Conservation (phyloP, 1,140 invertebrate species). For the Drosophila kepulauana region DNA sequence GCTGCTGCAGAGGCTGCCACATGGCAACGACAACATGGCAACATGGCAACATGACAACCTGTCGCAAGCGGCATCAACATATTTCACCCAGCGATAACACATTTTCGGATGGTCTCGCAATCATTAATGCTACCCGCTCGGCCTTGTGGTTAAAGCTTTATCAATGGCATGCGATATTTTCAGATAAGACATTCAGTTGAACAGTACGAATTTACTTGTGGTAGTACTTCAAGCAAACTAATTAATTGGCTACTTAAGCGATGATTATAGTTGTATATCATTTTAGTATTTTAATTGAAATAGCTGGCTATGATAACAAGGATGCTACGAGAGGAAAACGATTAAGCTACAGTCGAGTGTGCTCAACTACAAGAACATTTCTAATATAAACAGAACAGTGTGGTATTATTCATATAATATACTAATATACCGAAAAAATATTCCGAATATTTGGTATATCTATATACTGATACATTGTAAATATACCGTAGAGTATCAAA, state of each 20-base stretch:
- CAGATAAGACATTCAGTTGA: constrained; percentile 3
- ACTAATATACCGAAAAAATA: too few relatives aligned
- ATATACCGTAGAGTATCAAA: too few relatives aligned
- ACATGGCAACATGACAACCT: neutral
- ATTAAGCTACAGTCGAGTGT: too few relatives aligned
- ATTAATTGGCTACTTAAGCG: constrained; percentile 3
- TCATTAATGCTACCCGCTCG: neutral
- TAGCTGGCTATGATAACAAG: too few relatives aligned
- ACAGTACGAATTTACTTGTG: neutral
- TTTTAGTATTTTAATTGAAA: too few relatives aligned
- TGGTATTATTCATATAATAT: too few relatives aligned
- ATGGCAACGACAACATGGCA: too few relatives aligned
- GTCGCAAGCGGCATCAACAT: constrained; percentile 10
- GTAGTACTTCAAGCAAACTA: constrained; percentile 1
- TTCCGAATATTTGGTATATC: too few relatives aligned
- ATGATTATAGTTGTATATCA: neutral
- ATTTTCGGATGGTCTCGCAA: neutral
- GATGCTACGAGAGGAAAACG: too few relatives aligned
- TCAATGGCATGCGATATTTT: constrained; percentile 4
- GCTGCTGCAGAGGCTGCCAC: neutral
- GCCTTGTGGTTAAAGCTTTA: constrained; percentile 2
- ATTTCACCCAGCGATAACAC: constrained; percentile 10
- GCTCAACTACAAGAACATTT: too few relatives aligned
- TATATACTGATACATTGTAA: too few relatives aligned
- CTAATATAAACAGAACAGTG: too few relatives aligned